These are phyloP conservation scores for Galaxea fascicularis DNA, from an alignment of 92 coral and sea anemone genomes.

Conservation along the genomic window DNA sequence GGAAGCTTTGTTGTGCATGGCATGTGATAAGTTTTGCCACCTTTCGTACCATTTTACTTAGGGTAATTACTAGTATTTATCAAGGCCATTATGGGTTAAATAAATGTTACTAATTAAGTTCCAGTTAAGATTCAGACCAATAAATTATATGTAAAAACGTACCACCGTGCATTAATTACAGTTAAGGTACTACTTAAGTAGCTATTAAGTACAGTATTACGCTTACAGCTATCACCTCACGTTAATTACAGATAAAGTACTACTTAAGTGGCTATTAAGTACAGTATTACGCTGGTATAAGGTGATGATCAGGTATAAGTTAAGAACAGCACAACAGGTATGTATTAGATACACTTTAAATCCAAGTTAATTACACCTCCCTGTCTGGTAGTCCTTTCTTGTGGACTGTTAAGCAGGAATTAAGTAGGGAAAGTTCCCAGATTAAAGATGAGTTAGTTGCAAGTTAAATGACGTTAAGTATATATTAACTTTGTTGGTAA, in stretches of 20 bases:
- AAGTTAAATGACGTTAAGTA: slow-evolving; percentile 25
- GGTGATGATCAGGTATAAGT: slow-evolving; percentile 34
- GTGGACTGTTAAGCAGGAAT: slow-evolving; percentile 26
- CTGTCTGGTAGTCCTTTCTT: slow-evolving; percentile 30
- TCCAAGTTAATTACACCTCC: slow-evolving; percentile 34
- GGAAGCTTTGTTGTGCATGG: slow-evolving; percentile 28
- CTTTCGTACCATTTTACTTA: slow-evolving; percentile 20
- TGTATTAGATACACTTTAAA: slow-evolving; percentile 31
- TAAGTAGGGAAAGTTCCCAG: slow-evolving; percentile 25
- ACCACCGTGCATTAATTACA: too few relatives aligned
- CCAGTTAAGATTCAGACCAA: too few relatives aligned
- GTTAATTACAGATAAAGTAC: too few relatives aligned
- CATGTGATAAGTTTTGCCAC: too few relatives aligned
- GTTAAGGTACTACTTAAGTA: too few relatives aligned
- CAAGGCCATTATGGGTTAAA: too few relatives aligned
- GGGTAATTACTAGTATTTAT: background rate
- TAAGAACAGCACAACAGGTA: slow-evolving; percentile 31
- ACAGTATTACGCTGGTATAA: background rate
- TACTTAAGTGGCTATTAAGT: too few relatives aligned
- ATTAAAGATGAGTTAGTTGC: slow-evolving; percentile 32
- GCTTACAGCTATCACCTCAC: too few relatives aligned
- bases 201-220: too few relatives aligned
- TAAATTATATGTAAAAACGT: too few relatives aligned
- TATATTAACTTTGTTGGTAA: slow-evolving; percentile 28
- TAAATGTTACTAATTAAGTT: too few relatives aligned